Conservation (phyloP, 2,797 vertebrate genomes). For the Arremon brunneinucha region DNA sequence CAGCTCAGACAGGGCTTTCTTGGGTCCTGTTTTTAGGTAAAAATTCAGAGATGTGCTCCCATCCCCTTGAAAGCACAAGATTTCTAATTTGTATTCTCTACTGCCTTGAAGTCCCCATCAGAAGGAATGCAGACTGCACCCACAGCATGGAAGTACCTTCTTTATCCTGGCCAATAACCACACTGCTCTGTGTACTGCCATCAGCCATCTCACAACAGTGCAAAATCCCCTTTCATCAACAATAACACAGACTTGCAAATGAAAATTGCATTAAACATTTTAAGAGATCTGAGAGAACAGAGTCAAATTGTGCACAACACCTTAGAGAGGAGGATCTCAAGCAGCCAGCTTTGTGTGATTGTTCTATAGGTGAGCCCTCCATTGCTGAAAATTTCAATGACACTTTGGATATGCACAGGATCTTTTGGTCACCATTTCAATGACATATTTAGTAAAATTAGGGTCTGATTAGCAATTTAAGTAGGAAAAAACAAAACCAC, state of each 20-base stretch:
- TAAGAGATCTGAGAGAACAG: neutral
- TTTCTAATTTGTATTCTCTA: neutral
- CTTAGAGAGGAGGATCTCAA: neutral
- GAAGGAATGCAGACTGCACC: neutral
- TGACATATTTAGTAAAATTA: neutral
- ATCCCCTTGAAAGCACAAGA: neutral
- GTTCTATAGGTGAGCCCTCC: neutral
- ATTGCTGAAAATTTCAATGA: neutral
- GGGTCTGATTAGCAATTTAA: neutral
- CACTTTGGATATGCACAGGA: neutral
- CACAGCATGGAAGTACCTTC: neutral
- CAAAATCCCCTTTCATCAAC: neutral
- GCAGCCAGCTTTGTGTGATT: neutral
- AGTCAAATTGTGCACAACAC: neutral
- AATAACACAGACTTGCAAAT: neutral
- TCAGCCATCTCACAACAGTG: neutral
- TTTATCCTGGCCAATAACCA: neutral
- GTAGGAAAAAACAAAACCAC: neutral
- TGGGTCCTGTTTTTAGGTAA: neutral
- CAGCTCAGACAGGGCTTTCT: neutral
- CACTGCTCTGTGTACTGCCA: neutral
- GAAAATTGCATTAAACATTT: neutral
- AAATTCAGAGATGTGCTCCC: neutral
- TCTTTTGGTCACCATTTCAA: neutral
- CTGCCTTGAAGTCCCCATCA: neutral